Percentiles rank a stretch among this genome's conserved stretches.
phyloP scores from a whole-genome alignment of 1,140 invertebrate species.

The Pomacea maculata region DNA sequence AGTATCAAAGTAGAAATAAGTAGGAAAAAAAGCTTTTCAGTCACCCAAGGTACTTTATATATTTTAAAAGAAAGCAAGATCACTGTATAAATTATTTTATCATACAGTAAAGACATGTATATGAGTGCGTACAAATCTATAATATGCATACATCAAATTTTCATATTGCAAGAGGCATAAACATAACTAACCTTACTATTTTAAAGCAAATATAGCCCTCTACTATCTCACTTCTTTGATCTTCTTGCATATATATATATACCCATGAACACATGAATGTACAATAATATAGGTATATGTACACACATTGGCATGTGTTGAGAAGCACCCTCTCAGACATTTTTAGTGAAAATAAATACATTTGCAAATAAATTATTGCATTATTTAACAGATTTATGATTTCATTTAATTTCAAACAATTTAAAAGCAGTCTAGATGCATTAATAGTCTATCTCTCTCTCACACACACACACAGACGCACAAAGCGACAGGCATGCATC shows the following conservation, averaged over 20 bases:
- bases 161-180: background rate
- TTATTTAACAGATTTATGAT: background rate
- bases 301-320: background rate
- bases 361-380: background rate
- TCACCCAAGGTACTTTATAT: no score
- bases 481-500: background rate
- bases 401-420: no score
- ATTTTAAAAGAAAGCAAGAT: no score
- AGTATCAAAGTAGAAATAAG: no score
- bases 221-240: background rate
- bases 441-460: background rate
- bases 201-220: background rate
- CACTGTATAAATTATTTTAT: no score
- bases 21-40: no score
- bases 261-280: conserved; percentile 1
- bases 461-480: conserved; percentile 7
- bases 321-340: conserved; percentile 7
- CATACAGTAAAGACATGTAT: background rate
- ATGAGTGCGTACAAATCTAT: conserved; percentile 1
- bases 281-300: background rate
- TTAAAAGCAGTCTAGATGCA: no score
- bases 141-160: background rate
- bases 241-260: background rate
- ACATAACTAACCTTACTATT: background rate
- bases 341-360: background rate